These are phyloP conservation scores for Enteromius thamalakanensis DNA, from an alignment of 2,797 vertebrate species.

Conservation along the genomic window DNA sequence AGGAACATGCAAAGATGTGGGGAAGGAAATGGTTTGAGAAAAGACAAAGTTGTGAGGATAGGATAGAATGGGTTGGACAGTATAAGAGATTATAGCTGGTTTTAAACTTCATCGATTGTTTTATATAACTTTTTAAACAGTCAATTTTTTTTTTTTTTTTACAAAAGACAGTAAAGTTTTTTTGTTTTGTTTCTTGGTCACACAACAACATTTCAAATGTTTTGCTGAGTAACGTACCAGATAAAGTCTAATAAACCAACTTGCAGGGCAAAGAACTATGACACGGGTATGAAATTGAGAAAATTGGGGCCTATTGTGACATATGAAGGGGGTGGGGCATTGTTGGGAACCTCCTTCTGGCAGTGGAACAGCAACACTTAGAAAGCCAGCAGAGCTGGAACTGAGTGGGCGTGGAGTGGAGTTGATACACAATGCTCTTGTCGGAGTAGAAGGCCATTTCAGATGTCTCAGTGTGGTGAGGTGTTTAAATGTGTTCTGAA, in stretches of 20 bases:
- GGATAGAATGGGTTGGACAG: not conserved
- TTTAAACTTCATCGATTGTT: conserved; percentile 31
- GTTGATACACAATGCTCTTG: conserved; percentile 83
- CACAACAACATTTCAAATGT: conserved; percentile 1
- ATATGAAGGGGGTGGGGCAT: conserved; percentile 61
- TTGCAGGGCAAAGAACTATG: not conserved
- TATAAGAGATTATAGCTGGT: conserved; percentile 27
- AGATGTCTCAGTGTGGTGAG: conserved; percentile 53
- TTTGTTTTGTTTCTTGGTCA: not conserved
- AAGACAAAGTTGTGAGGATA: not conserved
- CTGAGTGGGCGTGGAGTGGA: conserved; percentile 73
- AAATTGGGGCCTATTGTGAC: conserved; percentile 54
- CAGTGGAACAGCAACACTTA: conserved; percentile 85
- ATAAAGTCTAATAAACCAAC: conserved; percentile 17
- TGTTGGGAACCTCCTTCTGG: conserved; percentile 78
- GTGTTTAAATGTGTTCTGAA: conserved; percentile 50
- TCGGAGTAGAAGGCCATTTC: conserved; percentile 85
- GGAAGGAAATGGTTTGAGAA: not conserved
- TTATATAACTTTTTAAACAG: conserved; percentile 23
- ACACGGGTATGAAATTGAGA: conserved; percentile 57
- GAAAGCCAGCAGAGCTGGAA: conserved; percentile 77
- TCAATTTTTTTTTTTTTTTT: conserved; percentile 38
- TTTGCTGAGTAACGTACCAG: conserved; percentile 18
- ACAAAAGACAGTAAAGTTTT: not conserved
- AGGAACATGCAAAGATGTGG: conserved; percentile 1